A percentile compares a stretch with the other conserved stretches of the same genome.
phyloP scores from a whole-genome alignment of 2,888 invertebrate genomes.

The Pristionchus japonicus region DNA sequence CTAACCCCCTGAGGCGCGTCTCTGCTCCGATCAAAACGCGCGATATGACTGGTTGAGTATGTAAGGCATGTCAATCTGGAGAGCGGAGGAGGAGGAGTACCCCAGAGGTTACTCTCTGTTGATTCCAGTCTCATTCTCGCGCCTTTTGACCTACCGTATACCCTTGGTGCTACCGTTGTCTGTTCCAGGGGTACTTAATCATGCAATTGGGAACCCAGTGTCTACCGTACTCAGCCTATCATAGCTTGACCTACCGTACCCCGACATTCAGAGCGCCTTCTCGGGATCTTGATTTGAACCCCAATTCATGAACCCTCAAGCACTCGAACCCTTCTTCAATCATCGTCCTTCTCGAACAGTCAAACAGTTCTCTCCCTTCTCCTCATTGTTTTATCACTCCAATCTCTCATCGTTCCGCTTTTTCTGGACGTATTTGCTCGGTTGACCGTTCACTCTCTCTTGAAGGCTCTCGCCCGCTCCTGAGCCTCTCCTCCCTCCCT shows the following conservation, averaged over 20 bases:
- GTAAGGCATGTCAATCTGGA: constrained; percentile 27
- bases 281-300: not conserved
- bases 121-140: not conserved
- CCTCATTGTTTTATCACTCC: constrained; percentile 7
- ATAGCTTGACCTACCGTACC: too few species aligned
- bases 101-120: constrained; percentile 29
- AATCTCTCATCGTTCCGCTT: not conserved
- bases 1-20: constrained; percentile 1
- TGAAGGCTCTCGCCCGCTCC: constrained; percentile 14
- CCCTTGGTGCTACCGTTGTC: not conserved
- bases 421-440: constrained; percentile 15
- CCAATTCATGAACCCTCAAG: not conserved
- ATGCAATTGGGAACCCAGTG: too few species aligned
- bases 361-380: constrained; percentile 35
- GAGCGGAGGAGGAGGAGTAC: not conserved
- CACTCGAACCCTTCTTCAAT: too few species aligned
- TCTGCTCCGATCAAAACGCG: constrained; percentile 7
- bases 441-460: constrained; percentile 25
- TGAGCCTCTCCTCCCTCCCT: not conserved
- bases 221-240: too few species aligned
- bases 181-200: too few species aligned
- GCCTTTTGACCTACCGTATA: not conserved
- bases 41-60: constrained; percentile 30
- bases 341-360: not conserved
- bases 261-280: too few species aligned